Base-by-base conservation (phyloP, 2,888 invertebrate genomes). In the Trimorus sp. region DNA sequence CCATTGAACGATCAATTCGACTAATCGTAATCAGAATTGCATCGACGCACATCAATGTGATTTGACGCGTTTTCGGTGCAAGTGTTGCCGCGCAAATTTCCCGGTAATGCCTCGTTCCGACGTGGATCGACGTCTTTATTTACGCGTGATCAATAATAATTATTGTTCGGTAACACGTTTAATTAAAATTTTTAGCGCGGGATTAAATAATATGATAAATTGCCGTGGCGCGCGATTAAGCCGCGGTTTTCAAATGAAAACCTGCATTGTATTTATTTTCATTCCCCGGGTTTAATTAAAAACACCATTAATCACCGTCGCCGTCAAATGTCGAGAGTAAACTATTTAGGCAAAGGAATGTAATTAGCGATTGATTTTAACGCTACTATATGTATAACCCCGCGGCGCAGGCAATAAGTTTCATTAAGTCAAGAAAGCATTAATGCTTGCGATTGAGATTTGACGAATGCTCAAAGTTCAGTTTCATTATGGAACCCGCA, bases 341-440 rank as follows among this genome's bases (percentile, higher is more conserved):
- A 71, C 68, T 73, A 75, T 75, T 79, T 80, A 70, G 75, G 59
- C 70, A 70, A 60, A 65, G 70, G 75, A 81, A 81, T 81, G 73
- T 77, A 76, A 81, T 81, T 81, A 81, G 76, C 60, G 73, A 81
- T 81, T 81, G 76, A 81, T 81, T 81, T 77, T 68, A 75, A 80
- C 49, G 75, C 75, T 66, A 75, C 70, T 74, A 70, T 59, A 65
- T 48, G 70, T 56, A 60, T 48, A 66, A 65, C 65, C 60, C 65
- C 49, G 59, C 66, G 51, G 66, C 75, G 63, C 37, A 49, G 15
- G 60, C 37, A 65, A 71, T 80, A 76, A 63, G 75, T 71, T 76
- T 59, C 75, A 76, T 75, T 75, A 75, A 70, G 75, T 71, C 49
- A 71, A 76, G 66, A 70, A 80, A 79, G 60, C 38, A 65, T 69